Percentiles rank a stretch among this genome's conserved stretches.
Evolutionary conservation across 2,888 invertebrate species (phyloP).

Genomic region (Parnassius orleans): DNA sequence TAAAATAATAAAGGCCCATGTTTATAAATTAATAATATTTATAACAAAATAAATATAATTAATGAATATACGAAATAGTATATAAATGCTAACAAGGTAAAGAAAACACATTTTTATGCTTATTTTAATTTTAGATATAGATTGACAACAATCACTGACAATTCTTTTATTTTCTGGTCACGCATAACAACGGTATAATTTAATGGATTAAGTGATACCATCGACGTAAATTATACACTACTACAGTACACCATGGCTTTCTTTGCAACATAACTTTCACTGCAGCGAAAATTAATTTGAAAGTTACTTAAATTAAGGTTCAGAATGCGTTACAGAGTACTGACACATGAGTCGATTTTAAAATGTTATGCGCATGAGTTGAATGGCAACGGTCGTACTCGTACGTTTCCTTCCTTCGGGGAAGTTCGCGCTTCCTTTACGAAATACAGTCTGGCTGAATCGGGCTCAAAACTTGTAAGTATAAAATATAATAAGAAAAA

Average conservation of each 20-base stretch:
- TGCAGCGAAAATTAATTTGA: slow-evolving; percentile 38
- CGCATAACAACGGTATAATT: slow-evolving; percentile 54
- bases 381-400: slow-evolving; percentile 47
- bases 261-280: slow-evolving; percentile 59
- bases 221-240: slow-evolving; percentile 33
- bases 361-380: slow-evolving; percentile 47
- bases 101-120: too few species aligned
- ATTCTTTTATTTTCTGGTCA: slow-evolving; percentile 51
- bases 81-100: too few species aligned
- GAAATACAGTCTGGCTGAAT: slow-evolving; percentile 39
- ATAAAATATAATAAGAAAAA: neutral
- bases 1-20: too few species aligned
- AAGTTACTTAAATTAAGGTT: slow-evolving; percentile 35
- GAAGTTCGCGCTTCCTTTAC: slow-evolving; percentile 50
- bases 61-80: too few species aligned
- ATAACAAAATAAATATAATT: too few species aligned
- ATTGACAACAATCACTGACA: slow-evolving; percentile 35
- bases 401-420: slow-evolving; percentile 52
- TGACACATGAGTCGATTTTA: slow-evolving; percentile 39
- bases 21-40: too few species aligned
- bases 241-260: slow-evolving; percentile 54
- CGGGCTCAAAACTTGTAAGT: neutral
- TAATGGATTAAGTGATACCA: slow-evolving; percentile 59
- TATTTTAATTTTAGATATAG: too few species aligned
- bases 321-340: slow-evolving; percentile 33